These are phyloP conservation scores for Doris montereyensis DNA, from an alignment of 2,888 invertebrate species.

Conservation along the genomic window DNA sequence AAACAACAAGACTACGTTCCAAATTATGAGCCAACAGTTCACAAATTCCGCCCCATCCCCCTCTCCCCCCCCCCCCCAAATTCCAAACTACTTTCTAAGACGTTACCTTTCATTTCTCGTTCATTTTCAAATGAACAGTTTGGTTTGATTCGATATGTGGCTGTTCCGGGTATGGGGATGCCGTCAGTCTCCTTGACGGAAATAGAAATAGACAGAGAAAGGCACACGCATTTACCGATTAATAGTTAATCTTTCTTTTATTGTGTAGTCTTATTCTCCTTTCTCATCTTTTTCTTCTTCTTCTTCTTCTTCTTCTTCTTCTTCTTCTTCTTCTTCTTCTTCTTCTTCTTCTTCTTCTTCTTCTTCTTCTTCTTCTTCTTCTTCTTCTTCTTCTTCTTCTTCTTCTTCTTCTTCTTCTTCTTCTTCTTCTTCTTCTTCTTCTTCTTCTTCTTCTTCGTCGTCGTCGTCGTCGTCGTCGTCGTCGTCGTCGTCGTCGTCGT, in stretches of 20 bases:
- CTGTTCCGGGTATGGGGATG: conserved; percentile 64
- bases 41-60: no score
- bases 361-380: background rate
- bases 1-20: no score
- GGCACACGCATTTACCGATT: no score
- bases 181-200: conserved; percentile 67
- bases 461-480: background rate
- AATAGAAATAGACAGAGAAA: no score
- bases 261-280: no score
- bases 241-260: no score
- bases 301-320: background rate
- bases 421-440: background rate
- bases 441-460: background rate
- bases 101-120: conserved; percentile 64
- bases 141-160: conserved; percentile 62
- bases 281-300: background rate
- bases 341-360: background rate
- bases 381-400: no score
- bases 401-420: no score
- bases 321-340: background rate
- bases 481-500: background rate
- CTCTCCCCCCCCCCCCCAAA: no score
- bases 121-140: conserved; percentile 62
- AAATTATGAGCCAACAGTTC: no score
- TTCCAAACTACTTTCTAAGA: no score